Percentiles rank a stretch among this genome's conserved stretches.
Evolutionary conservation across 2,113 vertebrate species (phyloP).

Genomic region (Urocolius indicus): DNA sequence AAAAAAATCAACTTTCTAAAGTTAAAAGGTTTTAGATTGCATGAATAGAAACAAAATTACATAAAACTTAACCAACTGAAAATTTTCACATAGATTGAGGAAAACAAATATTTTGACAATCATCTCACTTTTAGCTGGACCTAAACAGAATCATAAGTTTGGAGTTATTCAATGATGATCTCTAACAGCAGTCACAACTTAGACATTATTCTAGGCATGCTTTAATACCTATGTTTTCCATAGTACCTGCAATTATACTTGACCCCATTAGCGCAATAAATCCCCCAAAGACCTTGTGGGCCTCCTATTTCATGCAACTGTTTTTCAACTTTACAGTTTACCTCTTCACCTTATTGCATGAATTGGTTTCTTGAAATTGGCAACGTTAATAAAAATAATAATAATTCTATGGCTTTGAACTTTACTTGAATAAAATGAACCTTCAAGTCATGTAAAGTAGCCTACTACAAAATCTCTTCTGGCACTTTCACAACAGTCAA

Average conservation of each 20-base stretch:
- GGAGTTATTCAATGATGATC: not conserved
- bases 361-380: not conserved
- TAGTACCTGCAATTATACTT: not conserved
- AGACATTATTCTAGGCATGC: not conserved
- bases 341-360: not conserved
- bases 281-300: not conserved
- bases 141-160: not conserved
- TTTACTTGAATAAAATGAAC: not conserved
- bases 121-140: not conserved
- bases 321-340: not conserved
- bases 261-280: not conserved
- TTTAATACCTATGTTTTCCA: not conserved
- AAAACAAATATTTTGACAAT: not conserved
- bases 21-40: not conserved
- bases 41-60: not conserved
- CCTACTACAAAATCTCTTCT: not conserved
- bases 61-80: not conserved
- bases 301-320: not conserved
- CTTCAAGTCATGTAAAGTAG: not conserved
- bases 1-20: not conserved
- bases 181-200: not conserved
- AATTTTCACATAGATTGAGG: not conserved
- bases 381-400: not conserved
- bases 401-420: not conserved
- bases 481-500: not conserved